Evolutionary conservation across 2,797 vertebrate genomes (phyloP).

Genomic region (Paguma larvata): DNA sequence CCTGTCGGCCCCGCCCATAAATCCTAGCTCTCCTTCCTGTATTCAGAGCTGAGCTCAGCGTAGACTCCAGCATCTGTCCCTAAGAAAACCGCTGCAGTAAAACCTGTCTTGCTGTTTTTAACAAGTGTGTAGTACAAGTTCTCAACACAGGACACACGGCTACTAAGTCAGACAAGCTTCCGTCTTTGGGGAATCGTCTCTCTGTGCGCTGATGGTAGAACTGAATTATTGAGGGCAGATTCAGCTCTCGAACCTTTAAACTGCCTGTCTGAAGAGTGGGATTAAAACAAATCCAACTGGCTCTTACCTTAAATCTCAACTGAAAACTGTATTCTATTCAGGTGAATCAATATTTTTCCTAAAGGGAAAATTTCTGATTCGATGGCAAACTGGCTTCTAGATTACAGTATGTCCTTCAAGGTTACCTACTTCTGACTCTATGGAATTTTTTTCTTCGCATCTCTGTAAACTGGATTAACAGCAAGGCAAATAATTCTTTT

Average conservation of each 20-base stretch:
- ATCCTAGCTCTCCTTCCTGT: background rate
- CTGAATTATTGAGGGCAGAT: background rate
- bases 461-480: background rate
- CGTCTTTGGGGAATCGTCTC: background rate
- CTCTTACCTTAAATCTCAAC: constrained; percentile 12
- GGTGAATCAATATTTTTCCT: background rate
- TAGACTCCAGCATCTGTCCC: background rate
- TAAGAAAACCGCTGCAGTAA: background rate
- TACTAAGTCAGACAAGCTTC: background rate
- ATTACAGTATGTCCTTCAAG: background rate
- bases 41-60: background rate
- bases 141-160: background rate
- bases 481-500: constrained; percentile 9
- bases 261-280: background rate
- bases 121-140: background rate
- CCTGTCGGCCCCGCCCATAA: background rate
- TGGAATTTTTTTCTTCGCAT: background rate
- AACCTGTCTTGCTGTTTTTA: background rate
- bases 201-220: background rate
- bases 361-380: background rate
- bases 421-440: background rate
- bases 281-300: background rate
- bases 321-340: background rate
- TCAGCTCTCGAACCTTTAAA: background rate
- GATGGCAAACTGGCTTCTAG: background rate